Conservation (phyloP, 2,113 vertebrate genomes). For the Erythrocebus patas region DNA sequence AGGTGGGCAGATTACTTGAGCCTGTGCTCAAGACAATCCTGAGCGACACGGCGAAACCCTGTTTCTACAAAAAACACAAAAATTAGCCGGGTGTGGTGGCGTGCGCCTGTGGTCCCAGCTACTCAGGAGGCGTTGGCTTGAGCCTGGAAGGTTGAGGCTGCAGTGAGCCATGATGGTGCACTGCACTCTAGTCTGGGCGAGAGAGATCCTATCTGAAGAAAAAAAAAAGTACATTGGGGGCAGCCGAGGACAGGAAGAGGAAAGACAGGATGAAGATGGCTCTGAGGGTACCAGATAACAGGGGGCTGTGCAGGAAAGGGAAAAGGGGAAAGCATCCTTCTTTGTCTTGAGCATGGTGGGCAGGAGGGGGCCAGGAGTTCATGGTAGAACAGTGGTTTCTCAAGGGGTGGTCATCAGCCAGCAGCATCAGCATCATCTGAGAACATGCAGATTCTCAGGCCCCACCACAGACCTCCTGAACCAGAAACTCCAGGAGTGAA, state of each 20-base stretch:
- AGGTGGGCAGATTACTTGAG: background rate
- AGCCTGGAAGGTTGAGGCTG: background rate
- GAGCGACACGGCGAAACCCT: background rate
- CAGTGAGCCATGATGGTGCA: too few relatives aligned
- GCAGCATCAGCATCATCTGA: background rate
- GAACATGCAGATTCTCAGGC: background rate
- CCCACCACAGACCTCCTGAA: background rate
- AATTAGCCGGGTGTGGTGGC: background rate
- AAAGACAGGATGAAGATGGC: background rate
- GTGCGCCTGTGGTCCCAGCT: background rate
- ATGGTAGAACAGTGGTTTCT: background rate
- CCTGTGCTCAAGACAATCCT: background rate
- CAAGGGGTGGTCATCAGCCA: background rate
- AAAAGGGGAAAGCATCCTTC: background rate
- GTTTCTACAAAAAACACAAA: background rate
- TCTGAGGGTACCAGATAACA: background rate
- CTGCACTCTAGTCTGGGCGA: background rate
- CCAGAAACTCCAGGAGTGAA: background rate
- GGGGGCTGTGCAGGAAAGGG: too few relatives aligned
- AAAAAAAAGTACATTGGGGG: background rate
- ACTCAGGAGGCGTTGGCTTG: background rate
- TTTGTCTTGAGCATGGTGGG: background rate
- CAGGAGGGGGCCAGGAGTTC: background rate
- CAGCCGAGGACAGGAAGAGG: background rate
- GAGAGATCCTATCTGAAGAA: background rate